phyloP scores from a whole-genome alignment of 2,797 vertebrate genomes.

The Sebastes paucispinis region DNA sequence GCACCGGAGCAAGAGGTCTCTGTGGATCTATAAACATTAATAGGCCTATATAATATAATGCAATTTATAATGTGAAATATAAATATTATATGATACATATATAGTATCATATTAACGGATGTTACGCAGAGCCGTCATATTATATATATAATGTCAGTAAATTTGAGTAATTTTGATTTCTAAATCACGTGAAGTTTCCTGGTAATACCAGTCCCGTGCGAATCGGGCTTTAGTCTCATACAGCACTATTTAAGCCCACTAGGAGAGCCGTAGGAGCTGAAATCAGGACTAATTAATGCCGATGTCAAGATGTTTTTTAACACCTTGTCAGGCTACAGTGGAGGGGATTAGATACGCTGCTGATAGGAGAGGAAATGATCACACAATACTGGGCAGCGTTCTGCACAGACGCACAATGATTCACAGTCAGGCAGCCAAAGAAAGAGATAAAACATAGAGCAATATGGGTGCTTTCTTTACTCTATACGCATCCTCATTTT shows the following conservation, averaged over 20 bases:
- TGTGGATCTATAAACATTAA: too few relatives aligned
- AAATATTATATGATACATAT: too few relatives aligned
- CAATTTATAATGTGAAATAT: too few relatives aligned
- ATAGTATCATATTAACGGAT: too few relatives aligned
- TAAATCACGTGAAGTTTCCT: too few relatives aligned
- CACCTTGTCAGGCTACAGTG: slow-evolving; percentile 36
- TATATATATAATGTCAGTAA: too few relatives aligned
- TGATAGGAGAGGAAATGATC: slow-evolving; percentile 31
- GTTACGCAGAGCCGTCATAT: too few relatives aligned
- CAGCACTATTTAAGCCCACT: neutral
- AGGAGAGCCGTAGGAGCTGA: slow-evolving; percentile 39
- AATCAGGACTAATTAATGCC: slow-evolving; percentile 62
- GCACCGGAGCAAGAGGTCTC: too few relatives aligned
- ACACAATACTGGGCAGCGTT: slow-evolving; percentile 19
- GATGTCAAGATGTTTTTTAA: slow-evolving; percentile 50
- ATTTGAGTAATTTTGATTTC: too few relatives aligned
- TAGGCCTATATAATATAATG: too few relatives aligned
- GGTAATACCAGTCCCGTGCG: too few relatives aligned
- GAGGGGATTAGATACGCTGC: slow-evolving; percentile 50
- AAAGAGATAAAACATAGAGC: neutral
- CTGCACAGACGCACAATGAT: neutral
- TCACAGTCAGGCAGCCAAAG: neutral
- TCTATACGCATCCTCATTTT: neutral
- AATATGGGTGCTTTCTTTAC: neutral
- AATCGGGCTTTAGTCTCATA: neutral